A percentile compares a stretch with the other conserved stretches of the same genome.
Conservation (phyloP, 2,888 invertebrate genomes). For the Stenchaetothrips biformis region DNA sequence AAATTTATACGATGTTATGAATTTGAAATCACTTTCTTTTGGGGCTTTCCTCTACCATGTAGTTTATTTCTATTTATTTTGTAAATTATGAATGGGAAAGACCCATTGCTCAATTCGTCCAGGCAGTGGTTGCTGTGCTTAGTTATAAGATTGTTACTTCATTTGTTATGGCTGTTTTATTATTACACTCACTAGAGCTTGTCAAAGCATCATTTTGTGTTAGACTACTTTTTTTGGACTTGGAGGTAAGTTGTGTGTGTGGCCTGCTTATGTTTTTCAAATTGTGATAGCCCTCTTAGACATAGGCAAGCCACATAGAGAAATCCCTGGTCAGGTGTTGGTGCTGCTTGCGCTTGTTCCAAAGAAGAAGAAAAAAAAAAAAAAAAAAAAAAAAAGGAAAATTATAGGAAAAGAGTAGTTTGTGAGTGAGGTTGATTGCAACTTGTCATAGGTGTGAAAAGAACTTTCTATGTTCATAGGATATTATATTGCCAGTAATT, state of each 20-base stretch:
- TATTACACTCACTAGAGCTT: background rate
- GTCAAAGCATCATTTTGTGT: background rate
- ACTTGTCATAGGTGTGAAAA: too few relatives aligned
- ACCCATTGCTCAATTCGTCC: background rate
- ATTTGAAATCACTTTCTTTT: too few relatives aligned
- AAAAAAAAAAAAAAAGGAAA: too few relatives aligned
- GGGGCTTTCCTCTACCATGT: too few relatives aligned
- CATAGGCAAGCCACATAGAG: background rate
- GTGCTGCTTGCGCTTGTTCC: too few relatives aligned
- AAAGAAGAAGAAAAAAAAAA: too few relatives aligned
- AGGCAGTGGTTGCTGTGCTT: background rate
- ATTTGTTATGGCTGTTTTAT: background rate
- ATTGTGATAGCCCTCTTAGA: background rate
- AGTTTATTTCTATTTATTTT: background rate
- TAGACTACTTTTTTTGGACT: background rate
- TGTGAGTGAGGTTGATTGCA: too few relatives aligned
- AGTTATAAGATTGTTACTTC: conserved; percentile 2
- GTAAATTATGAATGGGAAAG: background rate
- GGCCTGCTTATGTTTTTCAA: background rate
- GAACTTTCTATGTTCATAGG: too few relatives aligned
- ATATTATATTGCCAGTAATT: too few relatives aligned
- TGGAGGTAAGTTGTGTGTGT: background rate
- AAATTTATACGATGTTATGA: too few relatives aligned
- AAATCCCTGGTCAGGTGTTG: too few relatives aligned
- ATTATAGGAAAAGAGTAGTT: too few relatives aligned